phyloP scores from a whole-genome alignment of 2,797 vertebrate genomes.

The Serranus cabrilla region DNA sequence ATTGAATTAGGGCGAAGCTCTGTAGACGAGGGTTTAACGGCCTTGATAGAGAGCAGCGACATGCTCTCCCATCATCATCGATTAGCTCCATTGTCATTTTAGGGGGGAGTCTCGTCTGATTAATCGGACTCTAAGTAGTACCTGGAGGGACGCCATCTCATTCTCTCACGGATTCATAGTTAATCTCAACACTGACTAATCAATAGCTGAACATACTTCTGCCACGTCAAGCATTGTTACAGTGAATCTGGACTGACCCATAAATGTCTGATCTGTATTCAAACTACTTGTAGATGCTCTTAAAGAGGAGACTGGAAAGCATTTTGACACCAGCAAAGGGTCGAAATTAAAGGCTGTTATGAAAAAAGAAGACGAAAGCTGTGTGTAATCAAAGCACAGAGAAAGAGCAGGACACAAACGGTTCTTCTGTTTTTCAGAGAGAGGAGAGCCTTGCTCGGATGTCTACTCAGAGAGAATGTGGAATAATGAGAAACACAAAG shows the following conservation, averaged over 20 bases:
- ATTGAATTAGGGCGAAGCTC: conserved; percentile 59
- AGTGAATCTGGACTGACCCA: conserved; percentile 19
- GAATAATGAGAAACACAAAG: conserved; percentile 44
- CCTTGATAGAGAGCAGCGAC: conserved; percentile 48
- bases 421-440: conserved; percentile 20
- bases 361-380: conserved; percentile 38
- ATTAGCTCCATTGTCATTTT: conserved; percentile 72
- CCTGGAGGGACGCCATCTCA: conserved; percentile 59
- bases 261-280: conserved; percentile 6
- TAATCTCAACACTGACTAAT: conserved; percentile 28
- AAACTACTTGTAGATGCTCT: conserved; percentile 20
- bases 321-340: conserved; percentile 28
- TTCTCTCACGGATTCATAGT: conserved; percentile 35
- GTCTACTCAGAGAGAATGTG: conserved; percentile 42
- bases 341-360: conserved; percentile 30
- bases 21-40: conserved; percentile 56
- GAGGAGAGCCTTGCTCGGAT: conserved; percentile 1
- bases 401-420: conserved; percentile 26
- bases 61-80: conserved; percentile 59
- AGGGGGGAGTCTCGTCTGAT: conserved; percentile 59
- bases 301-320: conserved; percentile 28
- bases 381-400: conserved; percentile 22
- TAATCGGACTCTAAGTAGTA: conserved; percentile 57
- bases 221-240: not conserved
- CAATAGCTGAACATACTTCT: conserved; percentile 26